Evolutionary conservation across 2,113 vertebrate genomes (phyloP), one percentile per base, ranked within the genome.

Genomic region (Salminus brasiliensis): DNA sequence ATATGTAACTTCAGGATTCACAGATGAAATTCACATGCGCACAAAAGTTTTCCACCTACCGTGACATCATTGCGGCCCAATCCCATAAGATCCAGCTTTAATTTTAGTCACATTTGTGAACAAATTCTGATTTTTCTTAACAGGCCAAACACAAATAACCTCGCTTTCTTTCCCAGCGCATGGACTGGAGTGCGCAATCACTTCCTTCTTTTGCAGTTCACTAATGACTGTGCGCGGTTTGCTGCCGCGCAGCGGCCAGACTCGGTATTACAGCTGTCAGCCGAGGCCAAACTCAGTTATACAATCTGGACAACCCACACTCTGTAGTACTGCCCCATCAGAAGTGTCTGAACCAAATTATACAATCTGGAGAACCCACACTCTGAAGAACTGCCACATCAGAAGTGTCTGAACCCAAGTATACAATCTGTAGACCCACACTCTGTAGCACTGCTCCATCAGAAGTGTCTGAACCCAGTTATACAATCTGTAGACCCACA

Each of bases 41-140:
- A 29, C 29, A 63, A 21, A 41, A 23, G 0, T 65, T 39, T 72
- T 30, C 4, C 7, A 67, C 78, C 74, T 72, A 83, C 82, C 82
- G 65, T 74, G 15, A 57, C 23, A 23, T 80, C 39, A 39, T 27
- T n/a, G 15, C 6, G 27, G n/a, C 72, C 65, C 49, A 49, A 1
- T 41, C 3, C 15, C 11, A 21, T 11, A 43, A n/a, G 23, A 41
- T 36, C 16, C 30, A 53, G 39, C 1, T 43, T 23, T 29, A 23
- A 0, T 57, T 30, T 16, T 16, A 49, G 5, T 43, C 23, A 57
- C 4, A 23, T 10, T 12, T 43, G 16, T 43, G 41, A 67, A 12
- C 1, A 13, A 49, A 53, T 39, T 4, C 12, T 53, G 21, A 6
- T 41, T 15, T 25, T 41, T 12, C 0, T 41, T 52, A 12, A 7